Base-by-base conservation (phyloP, 2,888 invertebrate genomes). In the Seira sanloemensis region DNA sequence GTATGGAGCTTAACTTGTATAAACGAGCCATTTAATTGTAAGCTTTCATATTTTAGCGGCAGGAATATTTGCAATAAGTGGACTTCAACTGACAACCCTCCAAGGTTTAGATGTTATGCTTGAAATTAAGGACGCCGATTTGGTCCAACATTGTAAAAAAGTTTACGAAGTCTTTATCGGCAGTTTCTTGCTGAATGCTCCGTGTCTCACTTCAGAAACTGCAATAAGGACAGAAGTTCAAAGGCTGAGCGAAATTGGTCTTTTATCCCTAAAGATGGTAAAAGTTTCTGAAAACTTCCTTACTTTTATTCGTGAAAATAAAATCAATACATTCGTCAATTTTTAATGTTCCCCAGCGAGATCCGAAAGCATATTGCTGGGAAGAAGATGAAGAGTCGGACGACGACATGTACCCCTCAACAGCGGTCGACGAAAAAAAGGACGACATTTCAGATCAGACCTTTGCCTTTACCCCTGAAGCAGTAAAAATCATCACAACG, bases 171-270 rank as follows among this genome's bases (percentile, higher is more conserved):
- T 72, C 0, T 50, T 87, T 4, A 46, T 54, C 23, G 50, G 72
- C 0, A 75, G 71, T 50, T 85, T 86, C 9, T 71, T 85, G 12
- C 78, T 86, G 0, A 83, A 87, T 73, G 19, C 84, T 1, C 86
- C 87, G 0, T 87, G 87, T 24, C 23, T 74, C 9, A 72, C 73
- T n/a, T 23, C 65, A 0, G 74, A 69, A 19, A 27, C 66, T 23
- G 84, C 78, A 0, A 78, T 84, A n/a, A 21, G 75, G 46, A 69
- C 75, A 5, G 25, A 75, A 21, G 16, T 86, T 9, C 50, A 65
- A 0, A 26, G 69, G 58, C 46, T 86, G 77, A 26, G 46, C 37
- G 77, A 81, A 12, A 16, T 0, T 7, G 78, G 86, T 24, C 0
- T 77, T 12, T 4, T 87, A 2, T 50, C 58, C n/a, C 68, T 73